These are phyloP conservation scores for Drosophila azteca DNA, from an alignment of 1,140 invertebrate species.

Conservation along the genomic window DNA sequence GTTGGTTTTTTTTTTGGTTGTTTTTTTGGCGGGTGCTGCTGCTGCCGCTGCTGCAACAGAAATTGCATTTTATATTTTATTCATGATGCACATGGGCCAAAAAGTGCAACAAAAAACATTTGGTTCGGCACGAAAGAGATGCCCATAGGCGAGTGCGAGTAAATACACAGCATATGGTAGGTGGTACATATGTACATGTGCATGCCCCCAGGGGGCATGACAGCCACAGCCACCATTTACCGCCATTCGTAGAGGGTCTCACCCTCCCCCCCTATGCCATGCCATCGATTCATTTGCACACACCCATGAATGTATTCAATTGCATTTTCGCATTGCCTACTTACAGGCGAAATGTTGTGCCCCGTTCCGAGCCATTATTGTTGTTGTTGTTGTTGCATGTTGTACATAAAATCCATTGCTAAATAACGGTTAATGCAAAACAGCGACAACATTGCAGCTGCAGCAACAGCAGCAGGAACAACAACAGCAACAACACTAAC, in stretches of 20 bases:
- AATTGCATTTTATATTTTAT: slow-evolving; percentile 79
- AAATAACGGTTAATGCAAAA: slow-evolving; percentile 74
- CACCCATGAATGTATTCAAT: slow-evolving; percentile 36
- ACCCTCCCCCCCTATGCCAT: background rate
- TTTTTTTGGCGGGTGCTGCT: slow-evolving; percentile 4
- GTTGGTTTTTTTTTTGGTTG: too few species aligned
- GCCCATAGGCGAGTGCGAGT: background rate
- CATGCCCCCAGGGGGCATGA: background rate
- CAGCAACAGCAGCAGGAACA: slow-evolving; percentile 14
- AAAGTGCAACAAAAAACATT: slow-evolving; percentile 41
- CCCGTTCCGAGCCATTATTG: background rate
- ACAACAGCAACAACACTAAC: slow-evolving; percentile 16
- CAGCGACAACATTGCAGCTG: slow-evolving; percentile 22
- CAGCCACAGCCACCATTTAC: background rate
- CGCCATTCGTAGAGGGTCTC: background rate
- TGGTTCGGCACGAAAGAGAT: slow-evolving; percentile 21
- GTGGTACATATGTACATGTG: background rate
- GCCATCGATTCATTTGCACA: too few species aligned
- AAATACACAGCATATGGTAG: too few species aligned
- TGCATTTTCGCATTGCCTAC: slow-evolving; percentile 52
- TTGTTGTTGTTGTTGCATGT: slow-evolving; percentile 12
- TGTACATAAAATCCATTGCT: slow-evolving; percentile 56
- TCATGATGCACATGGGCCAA: slow-evolving; percentile 32
- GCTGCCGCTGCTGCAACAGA: slow-evolving; percentile 34
- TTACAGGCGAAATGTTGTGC: slow-evolving; percentile 29